Evolutionary conservation across 1,140 invertebrate species (phyloP).

Genomic region (Heliconius melpomene): DNA sequence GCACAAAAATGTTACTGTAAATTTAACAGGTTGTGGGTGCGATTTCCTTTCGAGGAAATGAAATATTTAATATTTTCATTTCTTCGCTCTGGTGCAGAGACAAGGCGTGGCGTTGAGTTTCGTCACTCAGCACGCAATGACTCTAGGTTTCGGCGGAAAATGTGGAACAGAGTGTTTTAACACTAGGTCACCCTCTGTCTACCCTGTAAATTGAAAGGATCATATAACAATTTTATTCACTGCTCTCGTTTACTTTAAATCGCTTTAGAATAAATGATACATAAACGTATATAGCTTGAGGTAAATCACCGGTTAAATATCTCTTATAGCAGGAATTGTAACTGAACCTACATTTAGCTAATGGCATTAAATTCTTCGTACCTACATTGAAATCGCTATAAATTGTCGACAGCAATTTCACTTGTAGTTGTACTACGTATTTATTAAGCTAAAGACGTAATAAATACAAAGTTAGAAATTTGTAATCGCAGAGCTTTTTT

Average conservation of each 20-base stretch:
- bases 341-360: neutral
- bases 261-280: neutral
- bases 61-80: neutral
- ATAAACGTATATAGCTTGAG: slow-evolving; percentile 3
- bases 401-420: neutral
- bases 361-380: neutral
- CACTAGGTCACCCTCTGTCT: neutral
- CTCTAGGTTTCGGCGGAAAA: neutral
- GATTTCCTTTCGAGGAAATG: neutral
- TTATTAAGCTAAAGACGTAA: too few relatives aligned
- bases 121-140: neutral
- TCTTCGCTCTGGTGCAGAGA: neutral
- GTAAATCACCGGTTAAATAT: neutral
- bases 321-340: neutral
- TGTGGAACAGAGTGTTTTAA: neutral
- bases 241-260: slow-evolving; percentile 30
- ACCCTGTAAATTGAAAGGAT: neutral
- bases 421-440: neutral
- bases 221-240: slow-evolving; percentile 19
- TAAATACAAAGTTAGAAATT: neutral
- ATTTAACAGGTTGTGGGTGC: neutral
- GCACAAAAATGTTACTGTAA: neutral
- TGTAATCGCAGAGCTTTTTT: too few relatives aligned
- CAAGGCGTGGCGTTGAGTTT: neutral
- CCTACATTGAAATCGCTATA: neutral